These are phyloP conservation scores for Nycticryphes semicollaris DNA, from an alignment of 2,113 vertebrate species.

Conservation along the genomic window DNA sequence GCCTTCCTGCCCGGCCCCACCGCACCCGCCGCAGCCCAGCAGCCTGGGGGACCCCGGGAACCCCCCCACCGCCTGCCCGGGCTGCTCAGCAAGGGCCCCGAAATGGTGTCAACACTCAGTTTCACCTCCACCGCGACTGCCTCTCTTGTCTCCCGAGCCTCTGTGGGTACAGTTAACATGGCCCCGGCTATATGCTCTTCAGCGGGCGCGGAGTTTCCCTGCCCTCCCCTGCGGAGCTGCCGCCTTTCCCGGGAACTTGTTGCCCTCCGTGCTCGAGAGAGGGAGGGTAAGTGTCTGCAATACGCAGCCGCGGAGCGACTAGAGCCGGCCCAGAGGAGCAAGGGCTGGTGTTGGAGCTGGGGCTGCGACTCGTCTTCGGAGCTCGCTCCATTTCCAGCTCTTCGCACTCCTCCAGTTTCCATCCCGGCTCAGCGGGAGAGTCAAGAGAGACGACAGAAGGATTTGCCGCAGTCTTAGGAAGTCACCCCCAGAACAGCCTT, in stretches of 20 bases:
- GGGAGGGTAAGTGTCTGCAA: neutral
- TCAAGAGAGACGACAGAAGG: neutral
- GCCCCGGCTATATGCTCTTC: neutral
- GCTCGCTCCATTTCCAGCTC: neutral
- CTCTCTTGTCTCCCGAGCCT: neutral
- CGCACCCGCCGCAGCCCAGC: neutral
- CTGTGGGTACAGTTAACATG: neutral
- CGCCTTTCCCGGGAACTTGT: neutral
- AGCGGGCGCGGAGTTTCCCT: neutral
- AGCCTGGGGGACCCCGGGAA: accelerated
- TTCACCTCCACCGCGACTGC: neutral
- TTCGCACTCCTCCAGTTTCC: neutral
- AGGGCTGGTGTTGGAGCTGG: neutral
- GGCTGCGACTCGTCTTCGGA: neutral
- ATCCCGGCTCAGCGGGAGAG: neutral
- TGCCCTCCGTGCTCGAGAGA: neutral
- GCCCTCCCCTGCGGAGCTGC: neutral
- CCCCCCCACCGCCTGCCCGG: neutral
- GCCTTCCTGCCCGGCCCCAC: neutral
- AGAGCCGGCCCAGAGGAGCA: neutral
- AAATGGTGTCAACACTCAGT: neutral
- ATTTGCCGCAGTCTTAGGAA: neutral
- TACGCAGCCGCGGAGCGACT: neutral
- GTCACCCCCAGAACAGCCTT: neutral
- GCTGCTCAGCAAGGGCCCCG: neutral